Base-by-base conservation (phyloP, 2,113 vertebrate genomes). In the Poicephalus gulielmi region DNA sequence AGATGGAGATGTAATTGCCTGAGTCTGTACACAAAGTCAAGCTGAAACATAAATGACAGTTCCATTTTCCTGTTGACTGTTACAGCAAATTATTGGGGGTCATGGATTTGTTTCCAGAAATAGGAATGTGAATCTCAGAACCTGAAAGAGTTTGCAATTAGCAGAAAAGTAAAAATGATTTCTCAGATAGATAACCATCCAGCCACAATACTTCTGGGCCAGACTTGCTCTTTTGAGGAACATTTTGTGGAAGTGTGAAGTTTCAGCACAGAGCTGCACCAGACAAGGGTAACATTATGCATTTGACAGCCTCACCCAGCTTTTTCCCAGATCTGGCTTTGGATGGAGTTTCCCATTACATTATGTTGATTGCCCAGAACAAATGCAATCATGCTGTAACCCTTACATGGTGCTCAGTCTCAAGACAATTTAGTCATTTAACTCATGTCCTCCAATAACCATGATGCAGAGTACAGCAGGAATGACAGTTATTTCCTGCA, bases 61-160 rank as follows among this genome's bases (percentile, higher is more conserved):
- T 97, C 87, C 80, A 95, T 96, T 97, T 98, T 96, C 95, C 93
- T 97, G 96, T 96, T 96, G 89, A 95, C 78, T 83, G 90, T 94
- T 97, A 94, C 91, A 96, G 77, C 64, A 95, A 94, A 97, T 97
- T 89, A 95, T 88, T 52, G 88, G 70, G 59, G 91, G 79, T 91
- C 76, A 91, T 69, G 62, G 76, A 84, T 91, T 96, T 92, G 62
- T 86, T 91, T 97, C 79, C 73, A 94, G 82, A 95, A 95, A 97
- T 63, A 88, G 52, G 69, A 92, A 94, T 41, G 44, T 62, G n/a
- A 95, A 94, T 97, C 88, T 77, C 28, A 79, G 92, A 90, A 95
- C 80, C 11, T 89, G 63, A 57, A 44, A 83, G 49, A 78, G 62
- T 79, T 82, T 46, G 37, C 49, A 93, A 35, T 57, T 92, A 66